These are phyloP conservation scores for Nematopogon swammerdamellus DNA, from an alignment of 2,888 invertebrate genomes.

Conservation along the genomic window DNA sequence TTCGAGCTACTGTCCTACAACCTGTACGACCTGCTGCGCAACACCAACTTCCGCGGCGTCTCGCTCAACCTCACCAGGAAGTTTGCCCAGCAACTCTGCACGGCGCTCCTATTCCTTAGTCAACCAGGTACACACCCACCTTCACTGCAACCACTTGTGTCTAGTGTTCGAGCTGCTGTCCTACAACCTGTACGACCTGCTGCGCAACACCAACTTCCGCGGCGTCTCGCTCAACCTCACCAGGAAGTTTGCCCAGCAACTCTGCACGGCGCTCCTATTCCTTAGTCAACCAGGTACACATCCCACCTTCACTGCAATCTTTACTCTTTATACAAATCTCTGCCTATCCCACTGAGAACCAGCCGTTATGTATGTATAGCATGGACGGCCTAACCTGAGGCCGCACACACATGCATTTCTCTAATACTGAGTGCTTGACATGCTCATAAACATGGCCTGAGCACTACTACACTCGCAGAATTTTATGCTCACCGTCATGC, in stretches of 20 bases:
- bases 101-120: conserved; percentile 97
- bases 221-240: conserved; percentile 99
- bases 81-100: conserved; percentile 99
- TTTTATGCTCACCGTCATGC: too few relatives aligned
- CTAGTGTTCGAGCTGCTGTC: conserved; percentile 99
- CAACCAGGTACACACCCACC: conserved; percentile 66
- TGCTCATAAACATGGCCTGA: too few relatives aligned
- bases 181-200: conserved; percentile 98
- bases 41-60: conserved; percentile 99
- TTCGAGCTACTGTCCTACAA: conserved; percentile 99
- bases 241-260: conserved; percentile 99
- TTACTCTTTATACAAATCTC: too few relatives aligned
- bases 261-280: conserved; percentile 98
- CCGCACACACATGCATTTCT: too few relatives aligned
- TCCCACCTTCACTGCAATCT: too few relatives aligned
- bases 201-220: conserved; percentile 97
- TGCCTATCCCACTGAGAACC: too few relatives aligned
- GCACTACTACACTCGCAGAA: too few relatives aligned
- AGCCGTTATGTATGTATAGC: too few relatives aligned
- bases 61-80: conserved; percentile 99
- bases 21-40: conserved; percentile 96
- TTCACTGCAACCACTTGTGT: conserved; percentile 80
- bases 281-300: conserved; percentile 86
- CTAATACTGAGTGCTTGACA: too few relatives aligned
- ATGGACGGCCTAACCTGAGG: too few relatives aligned